phyloP scores from a whole-genome alignment of 1,140 invertebrate genomes.

The Contarinia nasturtii region DNA sequence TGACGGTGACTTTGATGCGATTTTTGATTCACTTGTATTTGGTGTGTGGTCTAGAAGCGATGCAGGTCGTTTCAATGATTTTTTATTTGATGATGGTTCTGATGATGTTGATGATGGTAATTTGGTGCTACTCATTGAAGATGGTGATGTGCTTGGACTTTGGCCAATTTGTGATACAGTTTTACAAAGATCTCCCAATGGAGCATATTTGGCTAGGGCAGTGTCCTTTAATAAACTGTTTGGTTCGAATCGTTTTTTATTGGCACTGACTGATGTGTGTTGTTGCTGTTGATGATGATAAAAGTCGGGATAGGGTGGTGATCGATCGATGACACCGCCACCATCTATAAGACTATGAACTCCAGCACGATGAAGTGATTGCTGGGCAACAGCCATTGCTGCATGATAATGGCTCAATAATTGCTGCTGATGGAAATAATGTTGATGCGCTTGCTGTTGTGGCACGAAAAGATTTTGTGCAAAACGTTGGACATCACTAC shows the following conservation, averaged over 20 bases:
- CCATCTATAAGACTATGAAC: conserved; percentile 17
- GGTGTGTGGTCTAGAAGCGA: conserved; percentile 12
- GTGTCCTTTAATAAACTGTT: conserved; percentile 5
- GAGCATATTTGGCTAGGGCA: conserved; percentile 18
- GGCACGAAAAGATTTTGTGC: no score
- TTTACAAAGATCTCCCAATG: conserved; percentile 35
- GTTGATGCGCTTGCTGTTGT: no score
- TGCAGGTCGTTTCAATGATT: conserved; percentile 15
- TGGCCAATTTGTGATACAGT: conserved; percentile 40
- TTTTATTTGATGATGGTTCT: not conserved
- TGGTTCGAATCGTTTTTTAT: conserved; percentile 12
- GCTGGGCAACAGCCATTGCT: no score
- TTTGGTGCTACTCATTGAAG: not conserved
- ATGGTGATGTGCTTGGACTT: not conserved
- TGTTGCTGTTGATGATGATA: conserved; percentile 15
- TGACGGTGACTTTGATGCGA: no score
- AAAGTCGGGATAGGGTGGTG: no score
- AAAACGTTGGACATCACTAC: no score
- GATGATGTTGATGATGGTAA: not conserved
- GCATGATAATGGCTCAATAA: no score
- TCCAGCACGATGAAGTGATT: conserved; percentile 21
- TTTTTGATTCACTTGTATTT: no score
- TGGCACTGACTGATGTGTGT: conserved; percentile 22
- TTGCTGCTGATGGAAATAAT: no score
- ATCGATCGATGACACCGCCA: conserved; percentile 6